Base-by-base conservation (phyloP, 2,888 invertebrate genomes). In the Andrena fulva region DNA sequence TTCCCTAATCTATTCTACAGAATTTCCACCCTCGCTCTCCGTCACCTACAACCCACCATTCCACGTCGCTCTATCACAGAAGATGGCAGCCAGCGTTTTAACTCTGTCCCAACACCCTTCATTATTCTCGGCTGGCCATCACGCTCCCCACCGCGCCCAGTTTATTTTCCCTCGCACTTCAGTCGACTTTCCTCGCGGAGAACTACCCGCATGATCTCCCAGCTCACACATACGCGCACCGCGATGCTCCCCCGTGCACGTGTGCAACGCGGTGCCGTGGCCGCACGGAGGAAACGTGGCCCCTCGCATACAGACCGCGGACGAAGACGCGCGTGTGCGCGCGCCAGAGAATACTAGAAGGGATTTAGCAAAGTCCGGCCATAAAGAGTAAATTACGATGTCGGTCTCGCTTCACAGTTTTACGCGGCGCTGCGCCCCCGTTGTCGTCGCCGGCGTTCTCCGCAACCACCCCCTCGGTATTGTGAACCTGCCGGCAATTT, bases 351-450 rank as follows among this genome's bases (percentile, higher is more conserved):
- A 80, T 78, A 82, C 86, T 85, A 81, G 88, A 89, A 88, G 87
- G 90, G 91, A 90, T 91, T 91, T 90, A 91, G 89, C 86, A 86
- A 91, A 91, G 91, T 90, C 91, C 89, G 84, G 85, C 87, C 89
- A 89, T 91, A 91, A 91, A 91, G 90, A 90, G 88, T 91, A 91
- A 91, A 91, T 91, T 91, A 91, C 91, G 91, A 90, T 90, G 89
- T 90, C 85, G 86, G 89, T 89, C 88, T 89, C 90, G 90, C 87
- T 90, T 90, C 86, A 82, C 88, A 91, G 89, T 91, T 91, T 90
- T 91, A 89, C 90, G 87, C 82, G 86, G 82, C 63, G 80, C 84
- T 89, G 85, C 84, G 84, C 80, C 62, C 76, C 85, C 75, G 75
- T 64, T 66, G 68, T 70, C 80, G 69, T 73, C 70, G 76, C 27